phyloP scores from a whole-genome alignment of 2,888 invertebrate genomes.

The Acanthococcus lagerstroemiae region DNA sequence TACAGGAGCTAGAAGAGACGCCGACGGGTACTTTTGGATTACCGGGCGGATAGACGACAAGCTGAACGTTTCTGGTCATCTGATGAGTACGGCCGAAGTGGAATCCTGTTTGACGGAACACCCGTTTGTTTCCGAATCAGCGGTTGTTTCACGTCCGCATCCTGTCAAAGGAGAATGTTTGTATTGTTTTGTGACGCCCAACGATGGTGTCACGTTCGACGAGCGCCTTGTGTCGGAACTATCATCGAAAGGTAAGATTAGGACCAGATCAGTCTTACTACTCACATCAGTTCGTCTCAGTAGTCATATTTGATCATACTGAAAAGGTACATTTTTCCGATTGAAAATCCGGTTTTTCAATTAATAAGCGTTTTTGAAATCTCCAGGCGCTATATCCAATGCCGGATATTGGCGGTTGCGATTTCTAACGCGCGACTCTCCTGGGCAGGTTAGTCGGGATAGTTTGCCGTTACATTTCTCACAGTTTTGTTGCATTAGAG shows the following conservation, averaged over 20 bases:
- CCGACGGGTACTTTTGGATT: slow-evolving; percentile 92
- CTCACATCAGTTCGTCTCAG: no score
- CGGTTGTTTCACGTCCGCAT: slow-evolving; percentile 91
- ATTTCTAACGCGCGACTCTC: no score
- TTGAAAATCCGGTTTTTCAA: no score
- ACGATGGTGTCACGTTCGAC: slow-evolving; percentile 60
- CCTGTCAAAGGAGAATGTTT: slow-evolving; percentile 92
- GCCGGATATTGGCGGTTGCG: no score
- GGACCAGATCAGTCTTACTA: no score
- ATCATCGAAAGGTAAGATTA: slow-evolving; percentile 49
- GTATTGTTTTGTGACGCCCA: slow-evolving; percentile 93
- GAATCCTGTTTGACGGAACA: slow-evolving; percentile 74
- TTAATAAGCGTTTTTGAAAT: no score
- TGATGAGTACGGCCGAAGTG: slow-evolving; percentile 94
- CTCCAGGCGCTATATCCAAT: no score
- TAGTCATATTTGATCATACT: no score
- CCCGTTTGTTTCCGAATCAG: slow-evolving; percentile 77
- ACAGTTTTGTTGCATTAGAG: no score
- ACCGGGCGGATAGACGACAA: slow-evolving; percentile 97
- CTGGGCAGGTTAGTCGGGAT: no score
- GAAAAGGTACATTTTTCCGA: no score
- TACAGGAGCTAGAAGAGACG: slow-evolving; percentile 77
- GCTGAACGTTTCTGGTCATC: slow-evolving; percentile 95
- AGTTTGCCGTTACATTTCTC: no score
- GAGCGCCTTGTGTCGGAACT: slow-evolving; percentile 59